A percentile compares a stretch with the other conserved stretches of the same genome.
Conservation (phyloP, 2,888 invertebrate species). For the Trichogramma dendrolimi region DNA sequence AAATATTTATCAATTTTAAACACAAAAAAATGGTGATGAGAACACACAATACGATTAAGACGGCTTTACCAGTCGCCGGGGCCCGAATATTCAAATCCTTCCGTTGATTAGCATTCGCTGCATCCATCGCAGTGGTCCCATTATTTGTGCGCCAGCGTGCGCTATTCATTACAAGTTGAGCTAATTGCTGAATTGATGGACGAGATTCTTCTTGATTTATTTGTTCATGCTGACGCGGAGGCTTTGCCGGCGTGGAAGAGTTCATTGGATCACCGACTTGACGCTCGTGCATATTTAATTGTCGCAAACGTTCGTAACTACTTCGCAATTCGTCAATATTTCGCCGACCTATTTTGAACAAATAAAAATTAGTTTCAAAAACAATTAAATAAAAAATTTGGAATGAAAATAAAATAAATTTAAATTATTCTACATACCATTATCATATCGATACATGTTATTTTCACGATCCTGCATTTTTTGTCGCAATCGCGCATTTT, state of each 20-base stretch:
- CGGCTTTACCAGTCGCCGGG: conserved; percentile 7
- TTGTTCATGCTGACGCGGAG: conserved; percentile 6
- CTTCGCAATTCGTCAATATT: conserved; percentile 38
- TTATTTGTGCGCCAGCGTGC: conserved; percentile 45
- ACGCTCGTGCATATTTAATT: conserved; percentile 32
- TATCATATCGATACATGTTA: too few species aligned
- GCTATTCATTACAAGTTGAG: conserved; percentile 48
- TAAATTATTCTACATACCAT: too few species aligned
- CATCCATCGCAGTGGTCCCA: neutral
- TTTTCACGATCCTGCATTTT: conserved; percentile 1
- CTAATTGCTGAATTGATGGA: conserved; percentile 46
- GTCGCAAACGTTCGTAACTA: conserved; percentile 41
- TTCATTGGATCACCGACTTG: conserved; percentile 38
- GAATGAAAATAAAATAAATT: neutral
- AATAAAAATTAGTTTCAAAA: conserved; percentile 19
- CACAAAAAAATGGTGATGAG: too few species aligned
- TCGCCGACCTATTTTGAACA: neutral
- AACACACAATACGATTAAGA: too few species aligned
- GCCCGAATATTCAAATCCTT: conserved; percentile 18
- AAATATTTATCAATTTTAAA: too few species aligned
- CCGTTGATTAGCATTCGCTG: conserved; percentile 15
- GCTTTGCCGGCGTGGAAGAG: conserved; percentile 47
- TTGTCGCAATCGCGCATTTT: conserved; percentile 24
- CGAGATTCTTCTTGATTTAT: conserved; percentile 35
- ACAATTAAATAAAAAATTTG: conserved; percentile 12